Conservation (phyloP, 2,113 vertebrate genomes). For the Andinoacara biseriatus region DNA sequence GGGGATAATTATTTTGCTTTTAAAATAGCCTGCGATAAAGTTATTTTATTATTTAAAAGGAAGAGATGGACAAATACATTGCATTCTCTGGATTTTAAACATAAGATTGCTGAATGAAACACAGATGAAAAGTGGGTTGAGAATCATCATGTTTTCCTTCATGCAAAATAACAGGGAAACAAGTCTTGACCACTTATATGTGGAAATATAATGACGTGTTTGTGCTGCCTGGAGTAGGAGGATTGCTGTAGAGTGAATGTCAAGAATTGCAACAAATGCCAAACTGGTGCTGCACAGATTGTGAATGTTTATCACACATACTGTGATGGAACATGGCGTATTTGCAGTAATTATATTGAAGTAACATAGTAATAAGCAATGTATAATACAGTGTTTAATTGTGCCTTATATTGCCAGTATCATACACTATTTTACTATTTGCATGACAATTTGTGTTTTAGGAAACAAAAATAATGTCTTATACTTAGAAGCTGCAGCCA, state of each 20-base stretch:
- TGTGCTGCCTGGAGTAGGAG: conserved; percentile 8
- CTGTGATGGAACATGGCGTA: neutral
- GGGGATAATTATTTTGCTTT: neutral
- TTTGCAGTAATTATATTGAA: conserved; percentile 1
- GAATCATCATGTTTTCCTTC: conserved; percentile 10
- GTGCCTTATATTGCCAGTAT: conserved; percentile 43
- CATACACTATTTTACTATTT: conserved; percentile 30
- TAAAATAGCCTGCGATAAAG: neutral
- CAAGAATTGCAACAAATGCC: neutral
- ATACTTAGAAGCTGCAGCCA: neutral
- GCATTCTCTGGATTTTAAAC: neutral
- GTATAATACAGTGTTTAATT: conserved; percentile 14
- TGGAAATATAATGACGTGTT: neutral
- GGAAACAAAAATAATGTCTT: neutral
- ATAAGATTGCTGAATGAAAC: neutral
- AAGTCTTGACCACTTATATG: neutral
- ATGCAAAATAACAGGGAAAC: neutral
- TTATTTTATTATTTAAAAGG: neutral
- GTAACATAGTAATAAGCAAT: neutral
- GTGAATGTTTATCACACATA: conserved; percentile 25
- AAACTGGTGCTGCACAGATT: conserved; percentile 1
- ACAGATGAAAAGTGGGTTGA: neutral
- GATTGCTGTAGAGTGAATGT: neutral
- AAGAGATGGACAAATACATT: neutral
- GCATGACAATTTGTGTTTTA: conserved; percentile 33